Base-by-base conservation (phyloP, 1,140 invertebrate species). In the Monochamus saltuarius region DNA sequence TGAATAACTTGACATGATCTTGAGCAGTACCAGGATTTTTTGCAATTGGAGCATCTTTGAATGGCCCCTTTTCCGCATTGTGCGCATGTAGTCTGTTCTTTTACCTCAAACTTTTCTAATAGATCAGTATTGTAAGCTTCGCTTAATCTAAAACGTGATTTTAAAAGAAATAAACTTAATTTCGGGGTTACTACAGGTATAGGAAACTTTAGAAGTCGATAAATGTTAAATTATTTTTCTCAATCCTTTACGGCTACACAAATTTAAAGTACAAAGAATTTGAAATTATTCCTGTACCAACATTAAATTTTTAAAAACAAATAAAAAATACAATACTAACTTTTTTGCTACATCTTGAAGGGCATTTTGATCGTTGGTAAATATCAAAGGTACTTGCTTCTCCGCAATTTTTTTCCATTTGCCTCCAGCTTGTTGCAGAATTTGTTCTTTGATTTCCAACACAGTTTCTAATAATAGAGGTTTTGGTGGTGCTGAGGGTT, bases 331-430 rank as follows among this genome's bases (percentile, higher is more conserved):
- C 13, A 1, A 45, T 7, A 45, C 54, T 62, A 67, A 76, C 74
- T 55, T 70, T 61, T 80, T 72, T 2, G 84, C 85, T 52, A 79
- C 73, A 14, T 73, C 75, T 67, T 77, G 74, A 14, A 86, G 77
- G 11, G 80, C 59, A 16, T 81, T 72, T 8, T 76, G 75, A 62
- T 84, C 77, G 22, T 71, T 80, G 19, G 73, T 78, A 22, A 84
- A 81, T 52, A 87, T 77, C 1, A 70, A 62, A 6, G 79, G 68
- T 13, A 81, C 75, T 62, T 86, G 85, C 39, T 75, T 66, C 59
- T 80, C 78, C 0, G 84, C 84, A 37, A 88, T 73, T 57, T 81
- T 80, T 54, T 82, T 77, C 84, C 85, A 81, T 64, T 81, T 75
- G 58, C 76, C 75, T 56, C 79, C 45, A 68, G 80, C 71, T 73